Conservation (phyloP, 2,113 vertebrate species). For the Taurulus bubalis region DNA sequence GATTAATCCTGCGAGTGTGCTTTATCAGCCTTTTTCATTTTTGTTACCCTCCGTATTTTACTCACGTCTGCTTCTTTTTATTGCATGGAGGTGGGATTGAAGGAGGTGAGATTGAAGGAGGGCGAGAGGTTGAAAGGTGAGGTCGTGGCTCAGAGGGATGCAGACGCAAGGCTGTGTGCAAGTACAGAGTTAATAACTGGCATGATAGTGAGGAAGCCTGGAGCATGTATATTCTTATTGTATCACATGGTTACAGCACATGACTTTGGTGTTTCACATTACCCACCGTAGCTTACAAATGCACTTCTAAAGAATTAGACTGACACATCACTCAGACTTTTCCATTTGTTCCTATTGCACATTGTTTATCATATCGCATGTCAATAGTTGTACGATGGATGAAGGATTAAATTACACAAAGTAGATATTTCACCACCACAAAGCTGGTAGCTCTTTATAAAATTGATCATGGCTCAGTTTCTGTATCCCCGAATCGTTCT, state of each 20-base stretch:
- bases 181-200: constrained; percentile 37
- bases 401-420: constrained; percentile 39
- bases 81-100: constrained; percentile 21
- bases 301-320: constrained; percentile 34
- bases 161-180: constrained; percentile 10
- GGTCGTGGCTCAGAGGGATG: constrained; percentile 3
- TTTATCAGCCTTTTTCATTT: constrained; percentile 47
- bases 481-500: constrained; percentile 10
- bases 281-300: constrained; percentile 62
- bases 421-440: constrained; percentile 20
- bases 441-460: constrained; percentile 3
- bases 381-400: constrained; percentile 34
- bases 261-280: constrained; percentile 21
- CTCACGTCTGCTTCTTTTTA: constrained; percentile 29
- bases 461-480: constrained; percentile 42
- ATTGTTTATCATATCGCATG: constrained; percentile 25
- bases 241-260: constrained; percentile 49
- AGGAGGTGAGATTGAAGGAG: background rate
- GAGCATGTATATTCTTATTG: constrained; percentile 58
- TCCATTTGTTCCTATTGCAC: constrained; percentile 36
- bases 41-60: constrained; percentile 36
- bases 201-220: constrained; percentile 47
- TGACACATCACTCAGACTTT: constrained; percentile 4
- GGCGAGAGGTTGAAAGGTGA: constrained; percentile 34
- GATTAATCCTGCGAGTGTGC: constrained; percentile 48